phyloP scores from a whole-genome alignment of 2,113 vertebrate genomes.

The Pseudopodoces humilis region DNA sequence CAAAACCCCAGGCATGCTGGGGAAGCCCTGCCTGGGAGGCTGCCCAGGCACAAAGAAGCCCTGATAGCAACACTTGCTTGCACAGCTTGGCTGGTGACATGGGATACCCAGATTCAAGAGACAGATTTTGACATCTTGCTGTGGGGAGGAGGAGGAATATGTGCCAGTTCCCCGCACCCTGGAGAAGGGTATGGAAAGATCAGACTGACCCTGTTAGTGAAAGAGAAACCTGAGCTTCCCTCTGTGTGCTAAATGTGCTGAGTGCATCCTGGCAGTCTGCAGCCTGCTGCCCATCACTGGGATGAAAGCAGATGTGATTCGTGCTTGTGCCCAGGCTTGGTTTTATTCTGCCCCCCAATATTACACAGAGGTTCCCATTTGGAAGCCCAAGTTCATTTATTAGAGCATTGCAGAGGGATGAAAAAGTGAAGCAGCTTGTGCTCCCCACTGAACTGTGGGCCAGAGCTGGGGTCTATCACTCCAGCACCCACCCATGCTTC shows the following conservation, averaged over 20 bases:
- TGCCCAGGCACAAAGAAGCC: rapidly evolving
- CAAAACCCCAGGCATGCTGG: not conserved
- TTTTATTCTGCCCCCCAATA: not conserved
- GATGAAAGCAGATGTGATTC: not conserved
- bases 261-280: not conserved
- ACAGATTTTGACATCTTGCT: not conserved
- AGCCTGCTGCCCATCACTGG: rapidly evolving
- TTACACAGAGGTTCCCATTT: not conserved
- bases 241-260: not conserved
- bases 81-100: rapidly evolving
- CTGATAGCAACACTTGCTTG: rapidly evolving
- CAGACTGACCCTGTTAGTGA: not conserved
- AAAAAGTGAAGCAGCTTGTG: not conserved
- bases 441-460: not conserved
- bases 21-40: not conserved
- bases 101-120: not conserved
- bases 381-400: not conserved
- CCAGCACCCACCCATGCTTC: rapidly evolving
- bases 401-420: not conserved
- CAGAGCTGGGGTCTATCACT: not conserved
- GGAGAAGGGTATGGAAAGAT: not conserved
- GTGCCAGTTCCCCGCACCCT: not conserved
- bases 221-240: not conserved
- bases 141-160: not conserved
- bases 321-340: too few relatives aligned